Percentiles rank a stretch among this genome's conserved stretches.
These are phyloP conservation scores for Eudyptes chrysolophus DNA, from an alignment of 2,113 vertebrate genomes.

Conservation along the genomic window DNA sequence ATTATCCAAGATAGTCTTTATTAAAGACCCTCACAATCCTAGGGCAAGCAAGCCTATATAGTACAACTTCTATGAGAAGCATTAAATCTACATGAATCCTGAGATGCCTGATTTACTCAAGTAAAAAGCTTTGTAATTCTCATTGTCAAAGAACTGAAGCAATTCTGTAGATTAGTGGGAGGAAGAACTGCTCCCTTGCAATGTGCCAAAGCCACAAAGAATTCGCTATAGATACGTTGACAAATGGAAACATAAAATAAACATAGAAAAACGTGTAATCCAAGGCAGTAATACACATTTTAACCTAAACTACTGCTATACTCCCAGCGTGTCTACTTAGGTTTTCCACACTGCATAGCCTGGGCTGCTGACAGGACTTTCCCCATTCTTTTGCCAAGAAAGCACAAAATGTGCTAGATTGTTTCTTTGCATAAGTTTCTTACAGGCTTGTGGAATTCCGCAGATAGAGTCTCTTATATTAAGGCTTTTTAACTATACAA, in stretches of 20 bases:
- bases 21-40: not conserved
- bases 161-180: not conserved
- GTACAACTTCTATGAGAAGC: not conserved
- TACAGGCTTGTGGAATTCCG: not conserved
- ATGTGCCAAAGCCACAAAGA: not conserved
- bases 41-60: not conserved
- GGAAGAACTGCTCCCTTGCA: not conserved
- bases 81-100: not conserved
- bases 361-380: not conserved
- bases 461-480: not conserved
- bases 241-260: not conserved
- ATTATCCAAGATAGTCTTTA: not conserved
- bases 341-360: not conserved
- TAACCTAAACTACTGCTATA: not conserved
- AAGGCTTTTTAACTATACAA: not conserved
- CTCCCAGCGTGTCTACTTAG: not conserved
- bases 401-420: not conserved
- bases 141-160: not conserved
- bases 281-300: not conserved
- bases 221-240: rapidly evolving
- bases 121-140: not conserved
- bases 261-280: not conserved
- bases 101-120: not conserved
- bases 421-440: not conserved
- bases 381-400: not conserved